phyloP scores from a whole-genome alignment of 2,113 vertebrate genomes.

The Tachysurus fulvidraco region DNA sequence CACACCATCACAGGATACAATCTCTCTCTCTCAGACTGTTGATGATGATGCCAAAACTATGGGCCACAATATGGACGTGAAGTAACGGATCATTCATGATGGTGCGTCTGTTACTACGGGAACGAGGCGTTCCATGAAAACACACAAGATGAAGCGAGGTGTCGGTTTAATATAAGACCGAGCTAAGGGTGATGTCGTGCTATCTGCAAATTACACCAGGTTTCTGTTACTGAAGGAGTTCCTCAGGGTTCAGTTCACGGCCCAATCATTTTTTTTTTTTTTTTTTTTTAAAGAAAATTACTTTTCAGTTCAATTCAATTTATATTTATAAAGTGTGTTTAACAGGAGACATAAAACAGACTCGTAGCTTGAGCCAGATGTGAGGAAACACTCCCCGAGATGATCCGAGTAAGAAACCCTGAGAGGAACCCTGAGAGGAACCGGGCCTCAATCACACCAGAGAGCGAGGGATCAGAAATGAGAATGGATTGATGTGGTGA shows the following conservation, averaged over 20 bases:
- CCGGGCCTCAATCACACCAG: background rate
- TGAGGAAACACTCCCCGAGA: background rate
- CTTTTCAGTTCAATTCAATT: background rate
- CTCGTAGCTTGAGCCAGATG: background rate
- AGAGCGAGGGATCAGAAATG: background rate
- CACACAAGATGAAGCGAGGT: background rate
- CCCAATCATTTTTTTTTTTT: background rate
- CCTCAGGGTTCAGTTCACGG: background rate
- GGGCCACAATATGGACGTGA: too few relatives aligned
- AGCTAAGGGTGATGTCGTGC: too few relatives aligned
- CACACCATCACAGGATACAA: too few relatives aligned
- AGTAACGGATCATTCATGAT: too few relatives aligned
- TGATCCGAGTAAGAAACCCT: background rate
- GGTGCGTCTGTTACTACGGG: too few relatives aligned
- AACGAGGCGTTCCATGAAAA: too few relatives aligned
- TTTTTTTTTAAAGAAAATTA: background rate
- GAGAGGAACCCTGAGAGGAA: background rate
- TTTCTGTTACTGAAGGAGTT: background rate
- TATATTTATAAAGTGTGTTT: background rate
- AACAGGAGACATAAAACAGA: background rate
- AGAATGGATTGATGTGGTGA: background rate
- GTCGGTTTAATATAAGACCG: background rate
- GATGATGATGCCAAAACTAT: too few relatives aligned
- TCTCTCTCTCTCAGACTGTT: too few relatives aligned
- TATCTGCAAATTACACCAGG: too few relatives aligned